Evolutionary conservation across 2,888 invertebrate species (phyloP).

Genomic region (Lasius fuliginosus): DNA sequence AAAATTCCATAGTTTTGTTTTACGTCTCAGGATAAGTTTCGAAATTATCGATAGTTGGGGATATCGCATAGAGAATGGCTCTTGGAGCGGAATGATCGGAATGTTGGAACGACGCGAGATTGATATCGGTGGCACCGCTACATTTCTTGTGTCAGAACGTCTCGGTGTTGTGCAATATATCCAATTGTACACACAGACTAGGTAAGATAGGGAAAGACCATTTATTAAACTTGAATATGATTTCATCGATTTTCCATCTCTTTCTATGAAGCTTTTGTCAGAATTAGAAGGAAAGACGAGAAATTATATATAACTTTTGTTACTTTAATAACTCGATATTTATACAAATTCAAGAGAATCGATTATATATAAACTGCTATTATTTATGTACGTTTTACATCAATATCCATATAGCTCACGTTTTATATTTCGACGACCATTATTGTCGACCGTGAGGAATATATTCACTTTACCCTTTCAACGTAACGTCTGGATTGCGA

Average conservation of each 20-base stretch:
- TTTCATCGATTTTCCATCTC: neutral
- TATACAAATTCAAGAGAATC: neutral
- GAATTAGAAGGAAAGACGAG: neutral
- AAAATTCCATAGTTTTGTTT: neutral
- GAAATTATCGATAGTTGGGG: conserved; percentile 81
- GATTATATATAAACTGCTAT: neutral
- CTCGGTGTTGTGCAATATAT: conserved; percentile 90
- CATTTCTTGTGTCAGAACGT: conserved; percentile 89
- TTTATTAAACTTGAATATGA: neutral
- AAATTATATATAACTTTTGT: conserved; percentile 12
- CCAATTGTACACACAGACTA: conserved; percentile 90
- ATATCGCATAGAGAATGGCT: conserved; percentile 80
- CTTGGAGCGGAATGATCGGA: conserved; percentile 83
- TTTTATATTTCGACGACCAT: conserved; percentile 91
- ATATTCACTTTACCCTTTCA: conserved; percentile 91
- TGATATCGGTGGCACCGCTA: conserved; percentile 85
- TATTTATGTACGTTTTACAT: neutral
- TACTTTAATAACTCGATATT: neutral
- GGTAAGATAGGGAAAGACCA: conserved; percentile 81
- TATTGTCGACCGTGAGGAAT: conserved; percentile 91
- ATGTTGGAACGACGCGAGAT: conserved; percentile 81
- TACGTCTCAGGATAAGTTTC: conserved; percentile 75
- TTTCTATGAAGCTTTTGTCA: neutral
- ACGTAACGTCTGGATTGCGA: conserved; percentile 89
- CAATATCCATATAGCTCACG: conserved; percentile 84